Evolutionary conservation across 2,888 invertebrate genomes (phyloP), one percentile per base, ranked within the genome.

Genomic region (Cabera pusaria): DNA sequence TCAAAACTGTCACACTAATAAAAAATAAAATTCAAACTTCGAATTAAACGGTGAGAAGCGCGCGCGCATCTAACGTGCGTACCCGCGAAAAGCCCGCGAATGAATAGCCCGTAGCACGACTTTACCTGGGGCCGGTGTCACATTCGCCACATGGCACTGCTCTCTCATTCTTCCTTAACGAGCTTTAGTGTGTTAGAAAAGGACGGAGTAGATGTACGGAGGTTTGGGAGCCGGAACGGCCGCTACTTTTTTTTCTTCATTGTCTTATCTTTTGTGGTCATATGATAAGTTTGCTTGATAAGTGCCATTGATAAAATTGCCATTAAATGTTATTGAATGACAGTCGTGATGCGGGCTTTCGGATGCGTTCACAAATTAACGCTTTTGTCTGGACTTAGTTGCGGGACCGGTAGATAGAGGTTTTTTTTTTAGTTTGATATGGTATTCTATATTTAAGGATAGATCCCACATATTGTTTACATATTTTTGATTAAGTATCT

Each of bases 31-130:
- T 58, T 55, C 37, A 45, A 50, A 37, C 60, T 70, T 70, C 57
- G 59, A 58, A 64, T 52, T 49, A 56, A 60, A 60, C 57, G 50
- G 43, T 43, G 48, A 36, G 38, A 39, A 36, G 40, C 46, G 59
- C 66, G 49, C 59, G 70, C 73, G 70, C 66, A 68, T 55, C 64
- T 59, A 58, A 64, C 83, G 87, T 85, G 78, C 77, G 72, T 80
- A 77, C 82, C 77, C 84, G 87, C 85, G 83, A 72, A 78, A 81
- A 77, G 85, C 75, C 72, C 72, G 79, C 78, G 76, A 79, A 78
- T 76, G 82, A 87, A 83, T 87, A 84, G 71, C 64, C 72, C 72
- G 59, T 61, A 65, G 65, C 64, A 65, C 52, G 59, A 68, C 60
- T 67, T 70, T 77, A 86, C 86, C 84, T 85, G 86, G 77, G 77